Evolutionary conservation across 2,113 vertebrate species (phyloP), one percentile per base, ranked within the genome.

Genomic region (Caranx ignobilis): DNA sequence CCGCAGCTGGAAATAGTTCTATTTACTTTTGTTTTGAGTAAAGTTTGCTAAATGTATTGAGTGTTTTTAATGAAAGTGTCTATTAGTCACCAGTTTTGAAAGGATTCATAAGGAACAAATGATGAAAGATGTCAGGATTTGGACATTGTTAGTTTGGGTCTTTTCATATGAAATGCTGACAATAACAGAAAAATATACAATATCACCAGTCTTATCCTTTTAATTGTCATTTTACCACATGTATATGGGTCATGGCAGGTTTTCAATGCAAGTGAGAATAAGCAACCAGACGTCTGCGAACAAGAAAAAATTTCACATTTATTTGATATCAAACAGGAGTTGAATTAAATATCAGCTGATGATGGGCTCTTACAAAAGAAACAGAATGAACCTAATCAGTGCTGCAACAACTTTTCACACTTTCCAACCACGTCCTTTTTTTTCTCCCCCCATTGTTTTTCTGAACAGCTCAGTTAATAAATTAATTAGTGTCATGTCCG

Each of bases 321-420:
- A 99, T 99, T 99, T 96, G 96, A 97, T 97, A 96, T 98, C 97
- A 98, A 99, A 99, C 97, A 97, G 95, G 97, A 98, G 97, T 98
- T 97, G 96, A 97, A 98, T 95, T 97, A 97, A 98, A 98, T 97
- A 99, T 95, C 96, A 96, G 96, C 94, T 96, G 97, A 97, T 96
- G 96, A 97, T 96, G 96, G 96, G 97, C 95, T 97, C 96, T 96
- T 97, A 98, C 95, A 95, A 95, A 95, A 95, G 84, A 89, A 92
- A 93, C 64, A 81, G 93, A 91, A 92, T 87, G 84, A 93, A 92
- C 83, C 89, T 91, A 89, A 94, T 93, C 94, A 92, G 94, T 91
- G 93, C 92, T 88, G 89, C 84, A 92, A 91, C 87, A 91, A 89
- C 71, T 74, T 86, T 84, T 79, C 90, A 86, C 88, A 92, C 87